phyloP scores from a whole-genome alignment of 2,888 invertebrate species.

The Amphipyra berbera region DNA sequence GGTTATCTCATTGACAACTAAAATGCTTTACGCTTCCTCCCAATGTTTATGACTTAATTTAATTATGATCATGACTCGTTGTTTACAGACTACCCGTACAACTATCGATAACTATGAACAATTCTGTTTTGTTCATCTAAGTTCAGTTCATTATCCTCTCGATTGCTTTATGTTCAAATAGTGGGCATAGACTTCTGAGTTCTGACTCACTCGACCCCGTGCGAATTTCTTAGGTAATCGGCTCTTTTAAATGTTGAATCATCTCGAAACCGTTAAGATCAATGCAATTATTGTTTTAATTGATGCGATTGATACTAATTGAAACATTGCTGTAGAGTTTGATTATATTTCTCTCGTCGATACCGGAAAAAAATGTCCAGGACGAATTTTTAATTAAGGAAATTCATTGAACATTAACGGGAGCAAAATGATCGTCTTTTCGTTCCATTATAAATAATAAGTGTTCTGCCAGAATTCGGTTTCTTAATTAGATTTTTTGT shows the following conservation, averaged over 20 bases:
- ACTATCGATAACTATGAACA: slow-evolving; percentile 34
- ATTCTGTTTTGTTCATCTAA: slow-evolving; percentile 24
- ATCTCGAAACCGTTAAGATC: slow-evolving; percentile 37
- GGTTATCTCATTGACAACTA: slow-evolving; percentile 80
- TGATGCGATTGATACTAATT: slow-evolving; percentile 33
- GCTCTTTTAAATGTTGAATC: slow-evolving; percentile 53
- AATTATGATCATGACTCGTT: slow-evolving; percentile 52
- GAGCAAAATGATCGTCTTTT: slow-evolving; percentile 9
- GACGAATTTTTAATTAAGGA: slow-evolving; percentile 31
- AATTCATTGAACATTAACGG: slow-evolving; percentile 26
- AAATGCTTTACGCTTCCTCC: slow-evolving; percentile 73
- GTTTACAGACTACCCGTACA: slow-evolving; percentile 46
- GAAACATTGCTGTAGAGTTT: slow-evolving; percentile 20
- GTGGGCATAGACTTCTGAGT: slow-evolving; percentile 12
- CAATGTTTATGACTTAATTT: slow-evolving; percentile 66
- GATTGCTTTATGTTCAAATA: slow-evolving; percentile 26
- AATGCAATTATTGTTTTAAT: slow-evolving; percentile 42
- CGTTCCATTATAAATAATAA: slow-evolving; percentile 35
- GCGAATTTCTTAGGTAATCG: slow-evolving; percentile 43
- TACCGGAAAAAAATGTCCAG: slow-evolving; percentile 18
- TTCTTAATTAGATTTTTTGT: slow-evolving; percentile 55
- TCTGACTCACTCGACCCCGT: slow-evolving; percentile 48
- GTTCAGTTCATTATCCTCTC: slow-evolving; percentile 52
- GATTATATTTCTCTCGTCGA: slow-evolving; percentile 19
- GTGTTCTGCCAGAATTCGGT: slow-evolving; percentile 35